A percentile compares a stretch with the other conserved stretches of the same genome.
Evolutionary conservation across 2,113 vertebrate species (phyloP).

Genomic region (Toxotes jaculatrix): DNA sequence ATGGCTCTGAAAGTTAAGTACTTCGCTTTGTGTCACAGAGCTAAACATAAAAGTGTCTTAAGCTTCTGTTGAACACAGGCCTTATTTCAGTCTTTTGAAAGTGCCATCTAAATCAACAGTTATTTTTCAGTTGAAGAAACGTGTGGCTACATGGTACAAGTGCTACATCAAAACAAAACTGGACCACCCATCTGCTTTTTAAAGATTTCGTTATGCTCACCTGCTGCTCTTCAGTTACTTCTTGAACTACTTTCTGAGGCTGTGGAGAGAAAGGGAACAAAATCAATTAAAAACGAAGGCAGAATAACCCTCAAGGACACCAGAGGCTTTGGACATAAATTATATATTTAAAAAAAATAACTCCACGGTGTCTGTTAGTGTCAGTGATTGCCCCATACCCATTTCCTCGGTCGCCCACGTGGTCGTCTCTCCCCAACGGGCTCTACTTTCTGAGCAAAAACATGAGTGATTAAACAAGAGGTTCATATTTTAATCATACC

Average conservation of each 20-base stretch:
- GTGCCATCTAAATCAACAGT: neutral
- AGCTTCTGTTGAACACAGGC: neutral
- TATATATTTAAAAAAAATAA: slow-evolving; percentile 35
- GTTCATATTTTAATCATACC: slow-evolving; percentile 1
- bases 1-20: neutral
- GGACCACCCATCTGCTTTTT: slow-evolving; percentile 3
- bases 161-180: slow-evolving; percentile 39
- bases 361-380: slow-evolving; percentile 35
- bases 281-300: slow-evolving; percentile 27
- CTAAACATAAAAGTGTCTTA: neutral
- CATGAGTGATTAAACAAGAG: slow-evolving; percentile 1
- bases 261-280: slow-evolving; percentile 58
- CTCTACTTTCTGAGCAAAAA: slow-evolving; percentile 90
- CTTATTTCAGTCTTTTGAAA: neutral
- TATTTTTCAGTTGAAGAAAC: neutral
- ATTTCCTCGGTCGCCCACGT: slow-evolving; percentile 98
- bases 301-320: neutral
- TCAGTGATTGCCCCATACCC: slow-evolving; percentile 87
- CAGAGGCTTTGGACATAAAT: slow-evolving; percentile 17
- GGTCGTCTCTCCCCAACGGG: slow-evolving; percentile 93
- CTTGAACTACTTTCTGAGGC: slow-evolving; percentile 82
- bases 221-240: slow-evolving; percentile 79
- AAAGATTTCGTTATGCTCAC: slow-evolving; percentile 73
- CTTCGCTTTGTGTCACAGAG: neutral
- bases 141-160: neutral